Conservation (phyloP, 1,140 invertebrate genomes). For the Vanessa tameamea region DNA sequence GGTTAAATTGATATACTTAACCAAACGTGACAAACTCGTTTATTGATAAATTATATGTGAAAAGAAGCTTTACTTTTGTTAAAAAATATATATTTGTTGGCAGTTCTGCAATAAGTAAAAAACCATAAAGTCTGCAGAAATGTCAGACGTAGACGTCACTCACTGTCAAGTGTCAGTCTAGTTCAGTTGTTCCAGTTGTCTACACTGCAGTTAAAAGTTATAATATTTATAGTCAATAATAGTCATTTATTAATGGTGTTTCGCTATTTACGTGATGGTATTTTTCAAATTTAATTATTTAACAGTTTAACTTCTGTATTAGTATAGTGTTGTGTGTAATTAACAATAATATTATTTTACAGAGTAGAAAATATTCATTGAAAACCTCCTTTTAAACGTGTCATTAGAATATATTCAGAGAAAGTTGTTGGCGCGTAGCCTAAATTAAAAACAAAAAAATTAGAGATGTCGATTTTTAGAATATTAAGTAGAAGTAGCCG, state of each 20-base stretch:
- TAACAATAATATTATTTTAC: not conserved
- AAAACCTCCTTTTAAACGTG: not conserved
- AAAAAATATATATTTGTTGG: too few relatives aligned
- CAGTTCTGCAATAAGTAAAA: too few relatives aligned
- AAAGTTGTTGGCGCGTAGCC: slow-evolving; percentile 30
- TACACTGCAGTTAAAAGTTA: not conserved
- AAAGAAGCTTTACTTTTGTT: too few relatives aligned
- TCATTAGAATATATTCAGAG: slow-evolving; percentile 19
- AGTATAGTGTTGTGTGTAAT: not conserved
- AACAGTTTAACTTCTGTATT: not conserved
- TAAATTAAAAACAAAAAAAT: slow-evolving; percentile 21
- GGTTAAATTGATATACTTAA: too few relatives aligned
- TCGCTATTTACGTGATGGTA: not conserved
- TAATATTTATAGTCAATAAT: not conserved
- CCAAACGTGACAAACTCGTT: too few relatives aligned
- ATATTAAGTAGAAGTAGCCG: slow-evolving; percentile 21
- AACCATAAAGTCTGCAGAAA: too few relatives aligned
- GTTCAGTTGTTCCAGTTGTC: not conserved
- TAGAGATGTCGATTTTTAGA: slow-evolving; percentile 24
- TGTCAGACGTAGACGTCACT: too few relatives aligned
- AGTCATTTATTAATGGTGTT: not conserved
- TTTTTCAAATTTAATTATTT: not conserved
- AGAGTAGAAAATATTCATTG: not conserved
- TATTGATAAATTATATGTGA: too few relatives aligned
- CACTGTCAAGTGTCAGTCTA: too few relatives aligned